Percentiles rank a stretch among this genome's conserved stretches.
Conservation (phyloP, 1,140 invertebrate species). For the Aphaenogaster floridana region DNA sequence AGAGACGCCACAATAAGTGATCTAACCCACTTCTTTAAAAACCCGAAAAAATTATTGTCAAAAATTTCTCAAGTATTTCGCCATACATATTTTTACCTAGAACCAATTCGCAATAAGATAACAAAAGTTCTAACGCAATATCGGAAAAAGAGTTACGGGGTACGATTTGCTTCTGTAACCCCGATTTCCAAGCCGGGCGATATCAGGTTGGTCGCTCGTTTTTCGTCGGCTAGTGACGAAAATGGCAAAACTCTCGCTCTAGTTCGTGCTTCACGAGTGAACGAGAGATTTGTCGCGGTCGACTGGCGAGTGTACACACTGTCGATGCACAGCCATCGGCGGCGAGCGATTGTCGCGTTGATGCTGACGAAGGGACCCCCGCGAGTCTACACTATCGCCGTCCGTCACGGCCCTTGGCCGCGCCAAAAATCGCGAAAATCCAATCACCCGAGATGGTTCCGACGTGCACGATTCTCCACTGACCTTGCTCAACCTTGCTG, state of each 20-base stretch:
- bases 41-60: not conserved
- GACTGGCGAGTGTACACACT: constrained; percentile 30
- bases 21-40: not conserved
- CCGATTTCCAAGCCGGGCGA: constrained; percentile 20
- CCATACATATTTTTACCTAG: not conserved
- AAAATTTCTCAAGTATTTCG: not conserved
- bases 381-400: not conserved
- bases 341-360: constrained; percentile 23
- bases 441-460: not conserved
- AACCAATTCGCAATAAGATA: not conserved
- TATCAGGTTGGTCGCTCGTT: constrained; percentile 19
- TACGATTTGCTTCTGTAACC: not conserved
- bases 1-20: too few species aligned
- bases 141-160: not conserved
- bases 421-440: not conserved
- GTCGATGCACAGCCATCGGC: not conserved
- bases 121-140: not conserved
- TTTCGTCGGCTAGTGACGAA: constrained; percentile 16
- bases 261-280: constrained; percentile 68
- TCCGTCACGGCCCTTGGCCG: not conserved
- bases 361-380: constrained; percentile 1
- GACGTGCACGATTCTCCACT: constrained; percentile 14
- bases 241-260: constrained; percentile 68
- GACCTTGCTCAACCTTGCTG: constrained; percentile 34
- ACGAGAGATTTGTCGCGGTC: constrained; percentile 61